phyloP scores from a whole-genome alignment of 2,797 vertebrate genomes.

The Florisuga fusca region DNA sequence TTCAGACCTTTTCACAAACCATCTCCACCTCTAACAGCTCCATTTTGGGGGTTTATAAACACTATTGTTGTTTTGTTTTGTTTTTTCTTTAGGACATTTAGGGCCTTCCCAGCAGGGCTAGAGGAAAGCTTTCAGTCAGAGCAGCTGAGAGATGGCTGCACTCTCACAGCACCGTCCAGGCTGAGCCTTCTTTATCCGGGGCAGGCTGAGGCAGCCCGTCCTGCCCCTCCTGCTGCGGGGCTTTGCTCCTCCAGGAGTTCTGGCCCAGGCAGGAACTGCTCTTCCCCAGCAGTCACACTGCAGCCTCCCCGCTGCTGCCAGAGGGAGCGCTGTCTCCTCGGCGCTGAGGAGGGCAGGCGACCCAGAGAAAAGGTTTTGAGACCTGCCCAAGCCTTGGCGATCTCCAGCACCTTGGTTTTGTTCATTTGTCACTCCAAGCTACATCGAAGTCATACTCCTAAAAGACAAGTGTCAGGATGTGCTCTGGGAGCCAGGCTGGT shows the following conservation, averaged over 20 bases:
- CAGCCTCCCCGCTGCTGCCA: neutral
- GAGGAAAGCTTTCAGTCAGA: neutral
- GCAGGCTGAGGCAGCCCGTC: too few species aligned
- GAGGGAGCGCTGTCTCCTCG: neutral
- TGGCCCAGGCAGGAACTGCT: neutral
- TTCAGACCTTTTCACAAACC: neutral
- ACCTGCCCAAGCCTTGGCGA: too few species aligned
- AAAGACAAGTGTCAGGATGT: neutral
- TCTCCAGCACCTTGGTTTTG: too few species aligned
- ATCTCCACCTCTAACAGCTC: neutral
- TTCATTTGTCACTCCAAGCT: neutral
- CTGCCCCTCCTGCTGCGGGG: too few species aligned
- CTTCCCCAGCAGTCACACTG: neutral
- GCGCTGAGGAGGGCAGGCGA: neutral
- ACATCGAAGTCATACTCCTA: fast-evolving
- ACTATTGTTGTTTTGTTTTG: neutral
- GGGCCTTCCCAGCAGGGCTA: fast-evolving
- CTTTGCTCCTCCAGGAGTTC: neutral
- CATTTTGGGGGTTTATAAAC: neutral
- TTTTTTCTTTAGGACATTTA: neutral
- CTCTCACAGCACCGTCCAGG: neutral
- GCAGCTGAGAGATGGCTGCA: neutral
- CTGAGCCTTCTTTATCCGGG: too few species aligned
- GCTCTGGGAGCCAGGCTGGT: neutral
- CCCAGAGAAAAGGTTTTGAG: neutral